Evolutionary conservation across 1,140 invertebrate species (phyloP).

Genomic region (Drosophila simulans): DNA sequence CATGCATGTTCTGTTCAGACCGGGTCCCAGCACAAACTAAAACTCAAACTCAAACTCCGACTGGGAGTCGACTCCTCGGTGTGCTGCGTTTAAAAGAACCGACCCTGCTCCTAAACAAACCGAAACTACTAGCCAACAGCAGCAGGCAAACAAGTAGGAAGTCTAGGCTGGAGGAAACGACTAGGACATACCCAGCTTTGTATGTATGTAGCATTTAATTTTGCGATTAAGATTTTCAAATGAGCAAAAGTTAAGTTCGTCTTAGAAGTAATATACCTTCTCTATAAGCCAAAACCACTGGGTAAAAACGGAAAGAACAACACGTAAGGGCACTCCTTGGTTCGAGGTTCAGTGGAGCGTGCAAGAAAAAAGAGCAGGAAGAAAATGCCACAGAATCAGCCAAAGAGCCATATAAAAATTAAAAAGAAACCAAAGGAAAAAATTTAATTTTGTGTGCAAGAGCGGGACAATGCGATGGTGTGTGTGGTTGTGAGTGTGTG

Average conservation of each 20-base stretch:
- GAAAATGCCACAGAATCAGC: conserved; percentile 74
- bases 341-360: conserved; percentile 65
- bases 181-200: conserved; percentile 1
- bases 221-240: too few relatives aligned
- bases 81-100: conserved; percentile 67
- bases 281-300: background rate
- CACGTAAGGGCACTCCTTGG: conserved; percentile 38
- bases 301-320: conserved; percentile 20
- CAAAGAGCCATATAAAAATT: conserved; percentile 75
- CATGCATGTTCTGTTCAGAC: conserved; percentile 66
- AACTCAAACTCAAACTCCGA: conserved; percentile 34
- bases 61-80: conserved; percentile 21
- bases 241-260: too few relatives aligned
- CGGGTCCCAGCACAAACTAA: conserved; percentile 43
- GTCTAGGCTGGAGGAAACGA: background rate
- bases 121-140: conserved; percentile 65
- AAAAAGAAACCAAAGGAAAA: conserved; percentile 55
- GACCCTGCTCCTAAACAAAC: conserved; percentile 75
- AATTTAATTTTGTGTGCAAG: conserved; percentile 71
- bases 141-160: conserved; percentile 30
- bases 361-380: conserved; percentile 58
- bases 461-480: conserved; percentile 10
- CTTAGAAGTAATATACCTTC: background rate
- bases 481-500: conserved; percentile 4
- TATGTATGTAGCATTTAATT: too few relatives aligned